These are phyloP conservation scores for Mus spretus DNA, from an alignment of 2,797 vertebrate species.

Conservation along the genomic window DNA sequence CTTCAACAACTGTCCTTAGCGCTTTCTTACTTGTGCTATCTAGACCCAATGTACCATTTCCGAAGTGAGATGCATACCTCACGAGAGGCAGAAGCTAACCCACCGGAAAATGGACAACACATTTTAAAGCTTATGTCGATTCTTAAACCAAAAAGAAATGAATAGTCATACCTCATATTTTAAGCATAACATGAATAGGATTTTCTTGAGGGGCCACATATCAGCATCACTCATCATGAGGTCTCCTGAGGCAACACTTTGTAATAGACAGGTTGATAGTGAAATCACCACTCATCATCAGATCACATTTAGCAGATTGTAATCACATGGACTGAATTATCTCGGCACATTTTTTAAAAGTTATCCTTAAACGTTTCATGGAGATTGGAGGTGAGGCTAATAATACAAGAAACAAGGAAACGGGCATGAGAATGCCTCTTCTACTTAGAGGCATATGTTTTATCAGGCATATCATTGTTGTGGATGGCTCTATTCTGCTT, in stretches of 20 bases:
- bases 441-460: background rate
- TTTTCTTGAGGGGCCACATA: background rate
- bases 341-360: background rate
- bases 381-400: background rate
- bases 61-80: background rate
- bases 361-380: slow-evolving; percentile 4
- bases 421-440: background rate
- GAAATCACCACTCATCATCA: background rate
- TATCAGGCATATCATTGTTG: background rate
- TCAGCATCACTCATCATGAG: background rate
- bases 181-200: background rate
- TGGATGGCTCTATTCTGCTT: too few relatives aligned
- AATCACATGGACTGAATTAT: background rate
- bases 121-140: background rate
- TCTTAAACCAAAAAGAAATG: slow-evolving; percentile 1
- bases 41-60: background rate
- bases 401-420: background rate
- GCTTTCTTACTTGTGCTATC: background rate
- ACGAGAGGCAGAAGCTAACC: background rate
- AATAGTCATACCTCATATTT: background rate
- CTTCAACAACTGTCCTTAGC: background rate
- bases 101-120: background rate
- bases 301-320: slow-evolving; percentile 2
- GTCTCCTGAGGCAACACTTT: background rate
- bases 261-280: background rate